Conservation (phyloP, 2,888 invertebrate genomes). For the Mamestra brassicae region DNA sequence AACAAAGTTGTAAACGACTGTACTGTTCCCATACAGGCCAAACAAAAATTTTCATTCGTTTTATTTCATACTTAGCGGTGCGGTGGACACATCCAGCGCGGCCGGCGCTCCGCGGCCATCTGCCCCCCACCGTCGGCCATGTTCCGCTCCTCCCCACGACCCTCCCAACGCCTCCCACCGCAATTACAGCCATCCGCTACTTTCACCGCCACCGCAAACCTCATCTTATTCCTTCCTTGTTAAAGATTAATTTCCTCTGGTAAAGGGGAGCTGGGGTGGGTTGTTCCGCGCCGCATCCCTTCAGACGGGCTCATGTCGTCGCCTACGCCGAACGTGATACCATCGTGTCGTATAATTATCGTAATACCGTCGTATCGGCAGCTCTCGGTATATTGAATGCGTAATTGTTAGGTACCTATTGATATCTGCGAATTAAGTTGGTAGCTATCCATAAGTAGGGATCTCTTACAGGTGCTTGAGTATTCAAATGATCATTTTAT, state of each 20-base stretch:
- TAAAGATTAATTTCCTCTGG: constrained; percentile 81
- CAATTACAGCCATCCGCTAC: constrained; percentile 82
- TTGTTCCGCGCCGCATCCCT: constrained; percentile 83
- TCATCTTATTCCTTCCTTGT: constrained; percentile 80
- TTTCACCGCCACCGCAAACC: constrained; percentile 79
- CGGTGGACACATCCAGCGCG: constrained; percentile 72
- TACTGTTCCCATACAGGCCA: not conserved
- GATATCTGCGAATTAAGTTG: constrained; percentile 45
- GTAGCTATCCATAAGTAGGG: constrained; percentile 29
- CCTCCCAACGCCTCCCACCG: constrained; percentile 89
- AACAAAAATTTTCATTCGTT: constrained; percentile 26
- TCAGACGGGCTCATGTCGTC: constrained; percentile 82
- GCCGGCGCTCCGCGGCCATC: constrained; percentile 80
- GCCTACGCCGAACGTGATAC: constrained; percentile 82
- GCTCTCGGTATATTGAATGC: constrained; percentile 66
- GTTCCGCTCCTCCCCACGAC: constrained; percentile 87
- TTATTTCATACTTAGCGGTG: not conserved
- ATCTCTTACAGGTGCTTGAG: constrained; percentile 22
- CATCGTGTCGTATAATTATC: constrained; percentile 73
- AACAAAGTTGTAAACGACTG: not conserved
- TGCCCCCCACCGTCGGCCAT: constrained; percentile 87
- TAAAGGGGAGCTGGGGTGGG: constrained; percentile 79
- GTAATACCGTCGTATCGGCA: constrained; percentile 72
- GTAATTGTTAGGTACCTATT: constrained; percentile 45
- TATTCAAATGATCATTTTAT: constrained; percentile 19